phyloP scores from a whole-genome alignment of 2,888 invertebrate genomes.

The Pegoplata infirma region DNA sequence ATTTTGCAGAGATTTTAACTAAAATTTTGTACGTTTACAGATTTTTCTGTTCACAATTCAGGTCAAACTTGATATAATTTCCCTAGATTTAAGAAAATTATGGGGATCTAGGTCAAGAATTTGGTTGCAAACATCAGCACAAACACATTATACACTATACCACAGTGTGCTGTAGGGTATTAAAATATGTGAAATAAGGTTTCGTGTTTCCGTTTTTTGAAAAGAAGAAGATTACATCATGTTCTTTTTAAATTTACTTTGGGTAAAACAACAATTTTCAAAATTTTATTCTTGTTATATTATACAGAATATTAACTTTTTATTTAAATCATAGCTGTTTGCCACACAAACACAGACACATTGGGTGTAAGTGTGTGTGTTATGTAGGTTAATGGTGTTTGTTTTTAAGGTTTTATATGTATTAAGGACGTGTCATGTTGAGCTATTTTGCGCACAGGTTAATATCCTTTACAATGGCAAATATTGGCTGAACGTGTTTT shows the following conservation, averaged over 20 bases:
- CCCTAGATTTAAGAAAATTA: too few relatives aligned
- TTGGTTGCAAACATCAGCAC: too few relatives aligned
- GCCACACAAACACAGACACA: slow-evolving; percentile 48
- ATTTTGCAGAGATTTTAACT: too few relatives aligned
- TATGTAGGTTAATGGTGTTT: slow-evolving; percentile 45
- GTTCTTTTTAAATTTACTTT: neutral
- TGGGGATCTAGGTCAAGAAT: too few relatives aligned
- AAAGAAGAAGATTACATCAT: slow-evolving; percentile 35
- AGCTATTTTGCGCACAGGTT: slow-evolving; percentile 36
- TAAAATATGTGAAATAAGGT: neutral
- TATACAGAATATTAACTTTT: slow-evolving; percentile 25
- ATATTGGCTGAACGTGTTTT: slow-evolving; percentile 13
- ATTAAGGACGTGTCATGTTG: slow-evolving; percentile 69
- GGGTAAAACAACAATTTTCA: neutral
- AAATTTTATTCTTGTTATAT: neutral
- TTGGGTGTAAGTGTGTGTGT: slow-evolving; percentile 27
- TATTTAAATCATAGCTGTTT: neutral
- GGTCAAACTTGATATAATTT: too few relatives aligned
- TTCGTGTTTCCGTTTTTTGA: neutral
- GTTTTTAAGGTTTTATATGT: slow-evolving; percentile 55
- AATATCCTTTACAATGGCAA: slow-evolving; percentile 22
- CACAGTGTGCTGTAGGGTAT: too few relatives aligned
- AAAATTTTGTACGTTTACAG: too few relatives aligned
- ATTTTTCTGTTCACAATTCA: too few relatives aligned
- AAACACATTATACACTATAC: too few relatives aligned